Conservation (phyloP, 2,797 vertebrate species). For the Craterocephalus amniculus region DNA sequence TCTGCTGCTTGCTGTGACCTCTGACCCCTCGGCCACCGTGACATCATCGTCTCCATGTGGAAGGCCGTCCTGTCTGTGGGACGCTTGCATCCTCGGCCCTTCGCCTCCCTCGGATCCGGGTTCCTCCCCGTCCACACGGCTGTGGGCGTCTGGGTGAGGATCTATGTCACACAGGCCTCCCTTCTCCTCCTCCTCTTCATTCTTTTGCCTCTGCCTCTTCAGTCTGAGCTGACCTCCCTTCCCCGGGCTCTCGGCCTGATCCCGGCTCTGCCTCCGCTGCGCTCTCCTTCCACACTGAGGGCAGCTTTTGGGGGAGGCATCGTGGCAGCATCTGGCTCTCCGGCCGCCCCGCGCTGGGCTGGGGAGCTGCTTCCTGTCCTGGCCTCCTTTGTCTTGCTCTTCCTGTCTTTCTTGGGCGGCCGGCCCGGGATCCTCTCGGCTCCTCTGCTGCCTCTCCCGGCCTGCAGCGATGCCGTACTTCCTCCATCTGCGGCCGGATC, state of each 20-base stretch:
- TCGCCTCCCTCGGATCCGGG: constrained; percentile 19
- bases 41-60: constrained; percentile 5
- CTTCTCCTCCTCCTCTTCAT: constrained; percentile 47
- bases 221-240: constrained; percentile 4
- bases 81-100: constrained; percentile 23
- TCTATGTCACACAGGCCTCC: constrained; percentile 34
- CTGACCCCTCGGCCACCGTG: neutral
- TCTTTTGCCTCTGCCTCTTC: constrained; percentile 45
- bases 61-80: neutral
- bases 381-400: constrained; percentile 63
- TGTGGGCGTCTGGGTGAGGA: constrained; percentile 30
- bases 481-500: constrained; percentile 81
- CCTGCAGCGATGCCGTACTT: constrained; percentile 70
- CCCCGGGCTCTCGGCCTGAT: constrained; percentile 30
- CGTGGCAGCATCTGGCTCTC: constrained; percentile 37
- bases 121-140: constrained; percentile 22
- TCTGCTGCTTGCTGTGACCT: neutral
- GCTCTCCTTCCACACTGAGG: constrained; percentile 32
- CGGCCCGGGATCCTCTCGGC: constrained; percentile 41
- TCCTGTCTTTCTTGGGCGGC: constrained; percentile 66
- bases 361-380: constrained; percentile 37
- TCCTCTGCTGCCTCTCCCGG: constrained; percentile 50
- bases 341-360: constrained; percentile 36
- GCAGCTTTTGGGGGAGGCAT: constrained; percentile 39
- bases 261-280: constrained; percentile 30